Evolutionary conservation across 1,140 invertebrate species (phyloP), one percentile per base, ranked within the genome.

Genomic region (Drosophila paulistorum): DNA sequence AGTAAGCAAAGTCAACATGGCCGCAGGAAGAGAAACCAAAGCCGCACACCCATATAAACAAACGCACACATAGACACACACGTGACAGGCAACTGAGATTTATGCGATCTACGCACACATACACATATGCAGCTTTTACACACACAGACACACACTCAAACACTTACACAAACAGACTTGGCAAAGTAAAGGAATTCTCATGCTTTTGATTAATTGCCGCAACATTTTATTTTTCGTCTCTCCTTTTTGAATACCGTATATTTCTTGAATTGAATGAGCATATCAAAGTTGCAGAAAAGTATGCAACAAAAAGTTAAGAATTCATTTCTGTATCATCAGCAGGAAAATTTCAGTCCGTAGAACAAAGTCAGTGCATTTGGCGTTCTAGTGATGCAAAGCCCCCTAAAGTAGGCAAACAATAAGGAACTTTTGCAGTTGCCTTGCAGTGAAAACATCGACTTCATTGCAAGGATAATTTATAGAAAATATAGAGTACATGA

Each of bases 201-300:
- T 82, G 77, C 84, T 84, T 87, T 87, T 87, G 84, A 87, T 87
- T 87, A 87, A 87, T 87, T 87, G 84, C 84, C 81, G 84, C 83
- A 75, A 87, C 83, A 87, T 87, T 87, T 86, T 89, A 83, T 81
- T 74, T 70, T 74, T 61, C 41, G 35, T 62, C 65, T 62, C 35
- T n/a, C 14, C 10, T 65, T 61, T 60, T 37, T 13, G 23, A 10
- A 51, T 23, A 51, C 17, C 45, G 17, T 51, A 3, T 51, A 11
- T 7, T 51, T 1, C 0, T 26, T 26, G 23, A 23, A 23, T 11
- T 11, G 0, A 23, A 23, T 3, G 45, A 14, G 45, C 1, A 51
- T 51, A 51, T 23, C 9, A 3, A 23, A 23, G 17, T 5, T 11
- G 9, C 10, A 3, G 5, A 20, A 51, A 20, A 11, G 17, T 51